Evolutionary conservation across 2,888 invertebrate species (phyloP).

Genomic region (Eupithecia pulchellata): DNA sequence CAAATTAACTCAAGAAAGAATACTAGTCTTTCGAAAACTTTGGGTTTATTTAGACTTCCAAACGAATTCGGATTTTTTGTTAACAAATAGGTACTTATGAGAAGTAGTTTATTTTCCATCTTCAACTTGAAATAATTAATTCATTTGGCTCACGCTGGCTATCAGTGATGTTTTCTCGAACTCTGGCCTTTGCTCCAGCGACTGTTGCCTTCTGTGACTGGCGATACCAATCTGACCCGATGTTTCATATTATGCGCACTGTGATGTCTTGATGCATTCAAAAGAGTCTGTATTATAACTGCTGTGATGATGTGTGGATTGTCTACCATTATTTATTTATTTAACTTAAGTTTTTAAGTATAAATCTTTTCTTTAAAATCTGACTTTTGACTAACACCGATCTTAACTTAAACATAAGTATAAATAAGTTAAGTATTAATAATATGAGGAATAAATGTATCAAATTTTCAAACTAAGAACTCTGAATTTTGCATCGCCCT

Average conservation of each 20-base stretch:
- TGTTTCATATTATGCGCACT: conserved; percentile 62
- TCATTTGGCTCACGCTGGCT: conserved; percentile 34
- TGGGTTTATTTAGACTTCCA: background rate
- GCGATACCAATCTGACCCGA: conserved; percentile 66
- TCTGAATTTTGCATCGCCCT: no score
- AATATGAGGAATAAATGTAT: no score
- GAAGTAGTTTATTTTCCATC: conserved; percentile 10
- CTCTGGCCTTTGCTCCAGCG: conserved; percentile 29
- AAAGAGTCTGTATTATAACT: background rate
- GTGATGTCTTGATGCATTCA: background rate
- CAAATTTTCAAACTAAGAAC: no score
- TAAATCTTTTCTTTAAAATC: no score
- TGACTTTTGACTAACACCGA: no score
- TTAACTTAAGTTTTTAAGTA: no score
- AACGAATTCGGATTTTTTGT: background rate
- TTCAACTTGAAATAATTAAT: conserved; percentile 33
- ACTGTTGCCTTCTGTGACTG: conserved; percentile 27
- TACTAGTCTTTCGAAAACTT: background rate
- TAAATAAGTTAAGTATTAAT: no score
- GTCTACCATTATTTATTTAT: no score
- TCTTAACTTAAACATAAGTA: no score
- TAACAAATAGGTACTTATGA: background rate
- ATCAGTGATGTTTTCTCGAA: conserved; percentile 36
- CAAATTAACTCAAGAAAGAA: background rate
- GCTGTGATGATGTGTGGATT: no score